Conservation (phyloP, 2,797 vertebrate species). For the Parauchenoglanis punctatus region DNA sequence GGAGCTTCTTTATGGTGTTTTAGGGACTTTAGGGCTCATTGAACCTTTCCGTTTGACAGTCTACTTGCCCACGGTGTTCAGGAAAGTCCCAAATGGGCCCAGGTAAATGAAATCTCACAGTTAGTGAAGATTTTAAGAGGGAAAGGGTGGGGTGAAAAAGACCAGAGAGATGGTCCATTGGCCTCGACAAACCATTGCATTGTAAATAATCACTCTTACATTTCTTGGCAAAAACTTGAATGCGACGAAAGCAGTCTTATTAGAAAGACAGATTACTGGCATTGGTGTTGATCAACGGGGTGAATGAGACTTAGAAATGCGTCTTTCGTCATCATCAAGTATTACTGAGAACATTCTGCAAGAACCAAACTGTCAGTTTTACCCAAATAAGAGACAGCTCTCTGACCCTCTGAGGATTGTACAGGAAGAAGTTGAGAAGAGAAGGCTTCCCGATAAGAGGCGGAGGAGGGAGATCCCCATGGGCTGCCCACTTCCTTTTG, state of each 20-base stretch:
- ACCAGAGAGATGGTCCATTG: background rate
- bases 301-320: background rate
- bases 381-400: background rate
- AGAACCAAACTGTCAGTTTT: background rate
- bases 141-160: conserved; percentile 16
- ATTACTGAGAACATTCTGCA: conserved; percentile 12
- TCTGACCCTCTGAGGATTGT: conserved; percentile 17
- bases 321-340: background rate
- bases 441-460: conserved; percentile 55
- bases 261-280: background rate
- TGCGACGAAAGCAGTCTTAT: background rate
- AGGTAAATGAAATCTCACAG: conserved; percentile 66
- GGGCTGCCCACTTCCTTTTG: conserved; percentile 48
- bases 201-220: background rate
- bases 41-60: conserved; percentile 68
- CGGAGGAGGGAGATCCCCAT: conserved; percentile 57
- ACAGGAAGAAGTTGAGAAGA: conserved; percentile 36
- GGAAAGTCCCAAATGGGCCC: conserved; percentile 85
- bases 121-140: conserved; percentile 19
- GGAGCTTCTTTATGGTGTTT: conserved; percentile 63
- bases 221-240: background rate
- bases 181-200: background rate
- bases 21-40: conserved; percentile 76
- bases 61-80: conserved; percentile 59
- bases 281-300: background rate